A percentile compares a stretch with the other conserved stretches of the same genome.
Conservation (phyloP, 2,797 vertebrate species). For the Neostethus bicornis region DNA sequence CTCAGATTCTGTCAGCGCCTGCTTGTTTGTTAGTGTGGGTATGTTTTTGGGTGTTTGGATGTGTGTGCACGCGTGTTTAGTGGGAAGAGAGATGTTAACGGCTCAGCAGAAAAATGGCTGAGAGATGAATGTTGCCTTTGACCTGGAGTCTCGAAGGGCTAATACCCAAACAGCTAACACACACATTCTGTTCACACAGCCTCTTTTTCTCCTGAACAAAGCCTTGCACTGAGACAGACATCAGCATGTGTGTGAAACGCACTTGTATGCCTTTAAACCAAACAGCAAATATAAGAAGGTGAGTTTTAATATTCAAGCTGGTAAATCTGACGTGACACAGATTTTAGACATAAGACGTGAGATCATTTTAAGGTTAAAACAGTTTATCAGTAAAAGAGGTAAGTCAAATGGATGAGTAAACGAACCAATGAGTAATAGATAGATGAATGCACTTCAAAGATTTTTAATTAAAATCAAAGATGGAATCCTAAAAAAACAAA, state of each 20-base stretch:
- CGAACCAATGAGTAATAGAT: too few species aligned
- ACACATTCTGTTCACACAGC: slow-evolving; percentile 30
- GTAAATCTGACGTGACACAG: too few species aligned
- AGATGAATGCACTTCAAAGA: too few species aligned
- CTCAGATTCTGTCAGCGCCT: slow-evolving; percentile 2
- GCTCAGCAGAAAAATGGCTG: slow-evolving; percentile 67
- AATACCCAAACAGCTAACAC: slow-evolving; percentile 32
- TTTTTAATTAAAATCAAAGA: too few species aligned
- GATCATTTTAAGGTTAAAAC: too few species aligned
- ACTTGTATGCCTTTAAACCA: neutral
- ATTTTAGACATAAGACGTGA: too few species aligned
- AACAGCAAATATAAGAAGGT: neutral
- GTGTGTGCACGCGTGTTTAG: slow-evolving; percentile 1
- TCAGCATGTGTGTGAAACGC: slow-evolving; percentile 9
- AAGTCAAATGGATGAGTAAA: too few species aligned
- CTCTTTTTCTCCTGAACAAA: slow-evolving; percentile 14
- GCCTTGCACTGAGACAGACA: neutral
- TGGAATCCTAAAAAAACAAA: too few species aligned
- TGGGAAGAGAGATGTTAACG: slow-evolving; percentile 21
- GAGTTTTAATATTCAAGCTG: too few species aligned
- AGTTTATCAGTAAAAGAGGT: too few species aligned
- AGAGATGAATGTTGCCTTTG: slow-evolving; percentile 53
- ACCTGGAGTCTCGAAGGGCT: slow-evolving; percentile 49
- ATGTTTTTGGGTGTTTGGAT: slow-evolving; percentile 20
- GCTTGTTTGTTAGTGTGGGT: slow-evolving; percentile 6